Evolutionary conservation across 2,797 vertebrate species (phyloP).

Genomic region (Ciconia nigra): DNA sequence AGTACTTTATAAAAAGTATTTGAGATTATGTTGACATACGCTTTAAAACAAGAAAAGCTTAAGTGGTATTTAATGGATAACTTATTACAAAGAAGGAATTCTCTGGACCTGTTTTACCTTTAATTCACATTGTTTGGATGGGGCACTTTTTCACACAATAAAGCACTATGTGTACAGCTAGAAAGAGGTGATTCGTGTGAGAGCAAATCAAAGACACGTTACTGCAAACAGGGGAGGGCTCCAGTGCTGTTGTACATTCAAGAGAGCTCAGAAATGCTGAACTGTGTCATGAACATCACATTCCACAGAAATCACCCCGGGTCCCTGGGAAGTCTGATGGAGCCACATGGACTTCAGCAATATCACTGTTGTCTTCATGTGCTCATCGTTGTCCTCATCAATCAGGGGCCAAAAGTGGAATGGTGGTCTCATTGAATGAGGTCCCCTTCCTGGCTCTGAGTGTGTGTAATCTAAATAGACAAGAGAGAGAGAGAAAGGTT

Average conservation of each 20-base stretch:
- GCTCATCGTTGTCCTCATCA: accelerated
- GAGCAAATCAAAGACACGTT: not conserved
- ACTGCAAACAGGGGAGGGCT: not conserved
- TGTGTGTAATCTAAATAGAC: not conserved
- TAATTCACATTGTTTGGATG: not conserved
- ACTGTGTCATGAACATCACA: not conserved
- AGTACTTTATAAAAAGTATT: constrained; percentile 74
- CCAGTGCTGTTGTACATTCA: not conserved
- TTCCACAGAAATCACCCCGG: not conserved
- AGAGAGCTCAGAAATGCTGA: not conserved
- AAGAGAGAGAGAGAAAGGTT: not conserved
- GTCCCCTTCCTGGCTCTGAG: not conserved
- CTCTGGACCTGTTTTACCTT: constrained; percentile 21
- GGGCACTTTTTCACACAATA: constrained; percentile 5
- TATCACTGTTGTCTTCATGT: not conserved
- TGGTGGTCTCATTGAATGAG: not conserved
- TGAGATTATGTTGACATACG: constrained; percentile 70
- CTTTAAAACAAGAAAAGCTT: constrained; percentile 65
- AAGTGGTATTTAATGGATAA: constrained; percentile 72
- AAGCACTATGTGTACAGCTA: not conserved
- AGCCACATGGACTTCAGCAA: not conserved
- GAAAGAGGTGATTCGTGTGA: not conserved
- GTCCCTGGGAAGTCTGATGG: not conserved
- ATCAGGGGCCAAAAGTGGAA: not conserved
- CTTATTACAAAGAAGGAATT: constrained; percentile 72